Evolutionary conservation across 2,888 invertebrate species (phyloP), one percentile per base, ranked within the genome.

Genomic region (Xestia sexstrigata): DNA sequence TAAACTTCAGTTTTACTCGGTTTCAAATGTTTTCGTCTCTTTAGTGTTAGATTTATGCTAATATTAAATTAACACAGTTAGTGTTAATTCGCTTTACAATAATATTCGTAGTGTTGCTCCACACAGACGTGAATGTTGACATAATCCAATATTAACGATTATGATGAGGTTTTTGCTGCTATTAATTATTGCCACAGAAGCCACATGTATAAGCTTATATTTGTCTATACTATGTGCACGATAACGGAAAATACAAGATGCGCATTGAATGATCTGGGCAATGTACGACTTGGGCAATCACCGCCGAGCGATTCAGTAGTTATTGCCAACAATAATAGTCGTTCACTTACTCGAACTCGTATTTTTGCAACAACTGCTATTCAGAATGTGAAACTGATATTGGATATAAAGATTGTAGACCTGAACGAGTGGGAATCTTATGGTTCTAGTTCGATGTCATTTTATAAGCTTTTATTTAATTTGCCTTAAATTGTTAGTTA

Each of bases 321-420:
- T 39, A 76, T 68, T 60, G 30, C 49, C 63, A 81, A 49, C 15
- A 58, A 75, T 65, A 74, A 65, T 69, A 58, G 35, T 49, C n/a
- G 52, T 49, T 23, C 20, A 42, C 55, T 52, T 52, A 58, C 23
- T 55, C 26, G 39, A 26, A 52, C 55, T 62, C 30, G 55, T 67
- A 68, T 45, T 70, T 71, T 55, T 68, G 20, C 30, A 55, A 65
- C 35, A 70, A 78, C 15, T 17, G 30, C 39, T 60, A 73, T 69
- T 2, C 13, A 39, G 45, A 76, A 35, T 35, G 55, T 81, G 69
- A 35, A n/a, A 39, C 26, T 55, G 55, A 60, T 76, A 78, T 81
- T 70, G 69, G 67, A 69, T 58, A 62, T 55, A 66, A 35, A 71
- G 13, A 52, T 68, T 15, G 20, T 2, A 60, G 62, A 65, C 15